phyloP scores from a whole-genome alignment of 2,113 vertebrate species.

The Dolichallabes microphthalmus region DNA sequence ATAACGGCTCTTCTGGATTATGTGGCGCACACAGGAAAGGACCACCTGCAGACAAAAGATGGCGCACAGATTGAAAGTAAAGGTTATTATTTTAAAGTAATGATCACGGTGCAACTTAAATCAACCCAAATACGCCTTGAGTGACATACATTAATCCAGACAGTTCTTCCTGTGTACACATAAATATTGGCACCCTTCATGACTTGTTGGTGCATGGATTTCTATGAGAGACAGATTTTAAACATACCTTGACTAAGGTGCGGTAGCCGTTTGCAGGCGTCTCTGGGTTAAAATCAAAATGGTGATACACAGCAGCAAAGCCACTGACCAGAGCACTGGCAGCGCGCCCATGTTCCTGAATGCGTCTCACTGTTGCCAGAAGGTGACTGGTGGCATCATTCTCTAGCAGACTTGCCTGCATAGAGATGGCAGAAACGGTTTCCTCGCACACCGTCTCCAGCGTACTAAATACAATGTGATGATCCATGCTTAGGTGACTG shows the following conservation, averaged over 20 bases:
- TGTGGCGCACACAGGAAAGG: conserved; percentile 78
- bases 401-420: conserved; percentile 6
- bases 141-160: background rate
- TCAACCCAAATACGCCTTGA: background rate
- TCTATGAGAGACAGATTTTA: background rate
- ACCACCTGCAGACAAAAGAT: conserved; percentile 69
- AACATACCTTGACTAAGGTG: conserved; percentile 69
- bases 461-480: conserved; percentile 65
- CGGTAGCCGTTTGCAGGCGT: conserved; percentile 77
- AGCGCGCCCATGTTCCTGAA: conserved; percentile 67
- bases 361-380: conserved; percentile 54
- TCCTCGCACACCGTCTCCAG: conserved; percentile 69
- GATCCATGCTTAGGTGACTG: conserved; percentile 62
- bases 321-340: conserved; percentile 63
- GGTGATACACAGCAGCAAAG: conserved; percentile 66
- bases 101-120: background rate
- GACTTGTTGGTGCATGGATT: background rate
- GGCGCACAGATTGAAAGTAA: background rate
- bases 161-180: background rate
- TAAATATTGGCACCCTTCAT: background rate
- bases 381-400: conserved; percentile 63
- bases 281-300: conserved; percentile 75
- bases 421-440: conserved; percentile 67
- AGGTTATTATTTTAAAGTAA: background rate
- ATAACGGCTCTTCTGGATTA: conserved; percentile 83